Evolutionary conservation across 2,888 invertebrate genomes (phyloP).

Genomic region (Folsomia candida): DNA sequence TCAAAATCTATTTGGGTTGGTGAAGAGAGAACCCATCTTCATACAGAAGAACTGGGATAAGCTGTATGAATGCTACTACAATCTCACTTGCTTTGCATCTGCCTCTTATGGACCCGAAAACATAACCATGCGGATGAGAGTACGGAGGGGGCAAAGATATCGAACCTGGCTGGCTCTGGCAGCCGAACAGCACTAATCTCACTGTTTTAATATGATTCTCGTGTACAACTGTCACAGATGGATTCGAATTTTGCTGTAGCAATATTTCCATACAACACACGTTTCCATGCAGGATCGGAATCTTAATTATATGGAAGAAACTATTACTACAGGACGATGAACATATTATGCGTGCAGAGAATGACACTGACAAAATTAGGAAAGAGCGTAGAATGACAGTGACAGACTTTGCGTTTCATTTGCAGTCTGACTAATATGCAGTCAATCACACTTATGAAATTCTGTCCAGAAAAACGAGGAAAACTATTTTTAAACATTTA

Average conservation of each 20-base stretch:
- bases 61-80: background rate
- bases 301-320: background rate
- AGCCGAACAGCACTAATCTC: background rate
- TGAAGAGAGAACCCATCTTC: background rate
- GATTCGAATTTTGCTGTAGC: background rate
- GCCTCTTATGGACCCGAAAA: no score
- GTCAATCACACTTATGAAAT: background rate
- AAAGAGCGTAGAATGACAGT: background rate
- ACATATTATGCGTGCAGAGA: background rate
- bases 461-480: background rate
- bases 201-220: no score
- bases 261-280: background rate
- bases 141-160: no score
- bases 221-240: constrained; percentile 2
- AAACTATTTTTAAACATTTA: background rate
- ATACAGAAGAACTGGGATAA: background rate
- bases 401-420: constrained; percentile 4
- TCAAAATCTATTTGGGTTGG: background rate
- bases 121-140: no score
- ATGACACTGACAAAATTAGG: background rate
- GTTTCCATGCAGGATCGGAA: background rate
- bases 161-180: background rate
- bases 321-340: background rate
- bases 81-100: background rate
- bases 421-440: background rate